phyloP scores from a whole-genome alignment of 1,140 invertebrate species.

The Tetramorium alpestre region DNA sequence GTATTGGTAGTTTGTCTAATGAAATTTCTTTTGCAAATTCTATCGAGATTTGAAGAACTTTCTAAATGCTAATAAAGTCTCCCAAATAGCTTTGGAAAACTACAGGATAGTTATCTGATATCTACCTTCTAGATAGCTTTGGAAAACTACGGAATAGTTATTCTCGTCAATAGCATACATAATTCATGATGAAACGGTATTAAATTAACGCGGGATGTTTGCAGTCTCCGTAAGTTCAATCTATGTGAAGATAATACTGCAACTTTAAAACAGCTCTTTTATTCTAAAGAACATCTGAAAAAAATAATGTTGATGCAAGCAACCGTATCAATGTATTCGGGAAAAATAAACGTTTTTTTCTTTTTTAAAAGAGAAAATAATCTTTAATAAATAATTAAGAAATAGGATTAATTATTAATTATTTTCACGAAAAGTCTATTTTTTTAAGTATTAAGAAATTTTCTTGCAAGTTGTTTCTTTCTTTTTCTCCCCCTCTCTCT shows the following conservation, averaged over 20 bases:
- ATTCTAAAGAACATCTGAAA: not conserved
- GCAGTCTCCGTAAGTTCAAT: not conserved
- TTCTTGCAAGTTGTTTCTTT: not conserved
- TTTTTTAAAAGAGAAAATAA: not conserved
- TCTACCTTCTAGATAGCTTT: not conserved
- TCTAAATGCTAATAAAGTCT: not conserved
- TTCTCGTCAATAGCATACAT: not conserved
- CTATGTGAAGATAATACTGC: not conserved
- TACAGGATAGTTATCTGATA: not conserved
- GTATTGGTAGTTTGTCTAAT: not conserved
- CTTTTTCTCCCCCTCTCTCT: too few relatives aligned
- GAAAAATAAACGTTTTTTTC: not conserved
- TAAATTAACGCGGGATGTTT: not conserved
- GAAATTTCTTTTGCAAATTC: not conserved
- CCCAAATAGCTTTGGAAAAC: not conserved
- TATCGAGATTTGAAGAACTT: not conserved
- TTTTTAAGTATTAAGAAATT: not conserved
- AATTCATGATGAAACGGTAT: slow-evolving; percentile 2
- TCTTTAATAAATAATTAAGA: not conserved
- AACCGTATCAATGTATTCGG: not conserved
- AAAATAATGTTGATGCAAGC: not conserved
- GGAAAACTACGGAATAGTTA: not conserved
- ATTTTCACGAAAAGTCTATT: not conserved
- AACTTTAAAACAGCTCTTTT: not conserved
- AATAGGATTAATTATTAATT: not conserved